Evolutionary conservation across 2,888 invertebrate genomes (phyloP).

Genomic region (Agriopis marginaria): DNA sequence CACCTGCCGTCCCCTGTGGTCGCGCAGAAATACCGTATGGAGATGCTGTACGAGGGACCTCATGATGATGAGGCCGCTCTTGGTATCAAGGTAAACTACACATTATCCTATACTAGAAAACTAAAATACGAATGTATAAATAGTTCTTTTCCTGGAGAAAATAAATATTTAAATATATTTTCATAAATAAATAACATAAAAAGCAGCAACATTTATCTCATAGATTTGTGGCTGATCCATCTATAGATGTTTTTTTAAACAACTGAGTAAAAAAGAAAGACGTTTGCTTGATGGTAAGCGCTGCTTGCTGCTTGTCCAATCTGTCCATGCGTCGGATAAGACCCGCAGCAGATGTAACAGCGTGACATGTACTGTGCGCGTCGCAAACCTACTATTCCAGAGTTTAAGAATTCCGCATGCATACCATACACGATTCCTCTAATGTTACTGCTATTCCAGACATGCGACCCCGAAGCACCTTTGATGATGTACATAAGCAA

Average conservation of each 20-base stretch:
- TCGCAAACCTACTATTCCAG: neutral
- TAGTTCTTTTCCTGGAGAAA: no score
- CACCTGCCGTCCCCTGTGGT: slow-evolving; percentile 99
- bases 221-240: no score
- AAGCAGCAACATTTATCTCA: no score
- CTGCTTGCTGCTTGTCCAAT: no score
- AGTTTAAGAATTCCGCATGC: neutral
- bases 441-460: slow-evolving; percentile 73
- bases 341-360: neutral
- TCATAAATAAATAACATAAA: no score
- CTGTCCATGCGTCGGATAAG: neutral
- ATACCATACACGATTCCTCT: neutral
- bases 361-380: neutral
- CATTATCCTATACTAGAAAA: no score
- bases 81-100: slow-evolving; percentile 89
- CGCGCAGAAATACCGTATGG: slow-evolving; percentile 99
- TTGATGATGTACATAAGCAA: slow-evolving; percentile 99
- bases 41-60: slow-evolving; percentile 99
- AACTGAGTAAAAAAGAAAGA: neutral
- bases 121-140: no score
- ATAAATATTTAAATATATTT: no score
- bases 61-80: slow-evolving; percentile 97
- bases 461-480: slow-evolving; percentile 98
- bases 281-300: neutral
- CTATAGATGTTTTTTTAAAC: no score